These are phyloP conservation scores for Heliconius hewitsoni DNA, from an alignment of 1,140 invertebrate genomes.

Conservation along the genomic window DNA sequence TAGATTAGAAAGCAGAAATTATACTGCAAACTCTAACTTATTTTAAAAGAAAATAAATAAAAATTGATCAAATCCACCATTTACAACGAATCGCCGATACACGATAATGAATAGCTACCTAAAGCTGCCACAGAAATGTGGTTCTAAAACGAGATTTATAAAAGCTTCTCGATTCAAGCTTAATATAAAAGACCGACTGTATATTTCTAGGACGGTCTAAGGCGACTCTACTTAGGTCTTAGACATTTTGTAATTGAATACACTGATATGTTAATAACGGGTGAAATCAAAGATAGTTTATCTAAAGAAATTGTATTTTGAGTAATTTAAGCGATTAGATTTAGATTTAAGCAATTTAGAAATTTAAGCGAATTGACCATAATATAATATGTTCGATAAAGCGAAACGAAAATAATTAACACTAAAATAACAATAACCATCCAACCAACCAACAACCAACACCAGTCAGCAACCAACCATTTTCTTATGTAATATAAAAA, in stretches of 20 bases:
- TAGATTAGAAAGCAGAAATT: not conserved
- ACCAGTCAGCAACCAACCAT: too few relatives aligned
- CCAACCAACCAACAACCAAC: too few relatives aligned
- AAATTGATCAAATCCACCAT: constrained; percentile 9
- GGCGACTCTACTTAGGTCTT: constrained; percentile 14
- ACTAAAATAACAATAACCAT: too few relatives aligned
- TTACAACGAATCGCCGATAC: not conserved
- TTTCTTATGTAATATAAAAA: too few relatives aligned
- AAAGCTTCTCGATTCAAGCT: constrained; percentile 10
- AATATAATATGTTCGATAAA: too few relatives aligned
- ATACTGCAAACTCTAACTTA: not conserved
- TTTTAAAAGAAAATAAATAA: not conserved
- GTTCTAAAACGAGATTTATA: constrained; percentile 7
- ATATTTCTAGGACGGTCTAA: constrained; percentile 10
- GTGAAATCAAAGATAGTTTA: not conserved
- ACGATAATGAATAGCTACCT: constrained; percentile 12
- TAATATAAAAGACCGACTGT: constrained; percentile 11
- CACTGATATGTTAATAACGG: not conserved
- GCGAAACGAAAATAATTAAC: too few relatives aligned
- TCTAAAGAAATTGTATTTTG: too few relatives aligned
- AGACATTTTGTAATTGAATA: constrained; percentile 20
- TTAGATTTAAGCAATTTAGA: too few relatives aligned
- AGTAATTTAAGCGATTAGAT: too few relatives aligned
- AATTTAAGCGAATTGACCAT: too few relatives aligned
- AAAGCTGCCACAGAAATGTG: constrained; percentile 15